phyloP scores from a whole-genome alignment of 2,888 invertebrate genomes.

The Nemotelus nigrinus region DNA sequence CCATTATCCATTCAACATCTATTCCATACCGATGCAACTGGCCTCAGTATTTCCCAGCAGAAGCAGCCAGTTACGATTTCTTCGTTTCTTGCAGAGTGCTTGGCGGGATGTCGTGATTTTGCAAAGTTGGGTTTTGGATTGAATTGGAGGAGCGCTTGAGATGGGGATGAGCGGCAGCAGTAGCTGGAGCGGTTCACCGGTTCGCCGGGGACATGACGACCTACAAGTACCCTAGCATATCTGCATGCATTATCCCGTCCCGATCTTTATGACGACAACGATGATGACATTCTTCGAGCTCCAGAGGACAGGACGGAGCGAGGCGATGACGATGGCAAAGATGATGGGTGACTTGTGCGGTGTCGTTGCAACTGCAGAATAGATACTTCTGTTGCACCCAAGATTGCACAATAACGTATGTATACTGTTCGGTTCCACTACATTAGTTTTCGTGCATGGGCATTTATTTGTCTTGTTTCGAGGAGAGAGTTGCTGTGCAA shows the following conservation, averaged over 20 bases:
- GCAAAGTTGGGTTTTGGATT: conserved; percentile 1
- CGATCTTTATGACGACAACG: background rate
- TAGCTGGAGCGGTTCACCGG: background rate
- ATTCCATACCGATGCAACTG: conserved; percentile 9
- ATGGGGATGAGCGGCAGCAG: background rate
- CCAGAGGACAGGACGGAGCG: background rate
- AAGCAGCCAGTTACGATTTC: background rate
- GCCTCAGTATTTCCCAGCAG: background rate
- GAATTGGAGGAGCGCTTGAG: background rate
- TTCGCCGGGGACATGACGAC: conserved; percentile 3
- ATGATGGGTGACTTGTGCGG: conserved; percentile 25
- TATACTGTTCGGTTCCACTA: background rate
- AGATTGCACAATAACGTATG: background rate
- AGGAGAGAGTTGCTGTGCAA: too few relatives aligned
- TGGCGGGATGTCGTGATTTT: conserved; percentile 17
- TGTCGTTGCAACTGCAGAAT: conserved; percentile 21
- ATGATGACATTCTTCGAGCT: background rate
- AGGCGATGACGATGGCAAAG: conserved; percentile 7
- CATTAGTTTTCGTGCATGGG: background rate
- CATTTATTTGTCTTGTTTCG: too few relatives aligned
- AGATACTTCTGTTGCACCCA: conserved; percentile 17
- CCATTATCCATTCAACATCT: conserved; percentile 25
- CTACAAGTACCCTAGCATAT: conserved; percentile 16
- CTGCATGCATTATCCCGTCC: conserved; percentile 2
- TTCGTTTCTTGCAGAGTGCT: conserved; percentile 5